Evolutionary conservation across 2,113 vertebrate species (phyloP), one percentile per base, ranked within the genome.

Genomic region (Rhagologus leucostigma): DNA sequence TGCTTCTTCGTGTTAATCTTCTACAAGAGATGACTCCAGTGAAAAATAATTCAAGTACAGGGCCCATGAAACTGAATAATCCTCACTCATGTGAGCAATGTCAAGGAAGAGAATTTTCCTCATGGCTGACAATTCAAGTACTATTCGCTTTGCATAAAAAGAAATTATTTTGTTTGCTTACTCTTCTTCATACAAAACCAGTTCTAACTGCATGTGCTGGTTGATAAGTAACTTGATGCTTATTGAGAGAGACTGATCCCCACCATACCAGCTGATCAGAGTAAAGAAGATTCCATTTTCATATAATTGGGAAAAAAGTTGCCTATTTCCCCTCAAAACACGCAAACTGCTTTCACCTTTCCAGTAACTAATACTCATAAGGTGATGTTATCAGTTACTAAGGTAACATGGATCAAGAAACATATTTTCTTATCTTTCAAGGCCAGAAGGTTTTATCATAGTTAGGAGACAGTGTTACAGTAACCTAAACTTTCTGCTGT

Each of bases 331-430:
- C 93, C 67, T 92, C 84, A 80, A 80, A 89, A 89, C 42, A 87
- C 57, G 83, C 91, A 95, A 96, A 97, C 87, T 95, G 86, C 60
- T 97, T 98, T 97, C 84, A 90, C 91, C 75, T 97, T 98, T 92
- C 87, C 89, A 83, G 87, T 97, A 95, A 96, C 91, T 97, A 97
- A 96, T 95, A 95, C 92, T 97, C 84, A 78, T 96, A 97, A 97
- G 89, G 81, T 41, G 70, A 96, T 84, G 39, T 91, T 97, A 91
- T 92, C 97, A 95, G 97, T 98, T 98, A 97, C 98, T 98, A 98
- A 94, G 97, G 97, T 97, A 98, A 97, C 98, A 83, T 52, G 87
- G 94, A 97, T 93, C 92, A 96, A 93, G 84, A 95, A 94, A 92
- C 46, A 23, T 94, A 96, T 97, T 97, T 97, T 96, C 82, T 93